Evolutionary conservation across 2,113 vertebrate species (phyloP).

Genomic region (Otolemur garnettii): DNA sequence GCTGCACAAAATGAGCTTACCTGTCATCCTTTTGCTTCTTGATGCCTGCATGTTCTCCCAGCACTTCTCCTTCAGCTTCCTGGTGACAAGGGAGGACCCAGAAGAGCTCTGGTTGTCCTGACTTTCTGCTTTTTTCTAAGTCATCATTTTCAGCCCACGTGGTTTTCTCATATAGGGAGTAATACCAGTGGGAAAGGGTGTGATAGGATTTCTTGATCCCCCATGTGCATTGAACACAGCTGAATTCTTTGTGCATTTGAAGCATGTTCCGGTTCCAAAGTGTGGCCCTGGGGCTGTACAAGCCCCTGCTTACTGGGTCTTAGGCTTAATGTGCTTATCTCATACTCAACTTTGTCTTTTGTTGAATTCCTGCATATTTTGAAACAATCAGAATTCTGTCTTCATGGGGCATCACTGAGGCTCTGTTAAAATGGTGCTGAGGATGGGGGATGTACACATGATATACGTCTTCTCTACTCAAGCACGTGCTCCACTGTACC

Average conservation of each 20-base stretch:
- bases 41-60: rapidly evolving
- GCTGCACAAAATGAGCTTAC: background rate
- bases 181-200: background rate
- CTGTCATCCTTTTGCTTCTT: background rate
- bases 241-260: background rate
- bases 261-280: background rate
- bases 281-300: background rate
- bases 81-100: background rate
- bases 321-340: background rate
- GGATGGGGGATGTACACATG: background rate
- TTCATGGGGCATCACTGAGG: background rate
- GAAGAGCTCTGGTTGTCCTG: rapidly evolving
- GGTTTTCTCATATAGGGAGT: background rate
- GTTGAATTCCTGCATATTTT: background rate
- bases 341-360: background rate
- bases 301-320: background rate
- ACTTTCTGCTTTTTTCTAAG: too few species aligned
- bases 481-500: rapidly evolving
- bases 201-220: background rate
- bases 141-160: too few species aligned
- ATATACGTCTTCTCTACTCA: background rate
- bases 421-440: background rate
- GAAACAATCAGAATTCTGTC: background rate
- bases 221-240: background rate
- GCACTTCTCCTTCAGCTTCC: background rate